Evolutionary conservation across 2,113 vertebrate species (phyloP).

Genomic region (Eulemur macaco): DNA sequence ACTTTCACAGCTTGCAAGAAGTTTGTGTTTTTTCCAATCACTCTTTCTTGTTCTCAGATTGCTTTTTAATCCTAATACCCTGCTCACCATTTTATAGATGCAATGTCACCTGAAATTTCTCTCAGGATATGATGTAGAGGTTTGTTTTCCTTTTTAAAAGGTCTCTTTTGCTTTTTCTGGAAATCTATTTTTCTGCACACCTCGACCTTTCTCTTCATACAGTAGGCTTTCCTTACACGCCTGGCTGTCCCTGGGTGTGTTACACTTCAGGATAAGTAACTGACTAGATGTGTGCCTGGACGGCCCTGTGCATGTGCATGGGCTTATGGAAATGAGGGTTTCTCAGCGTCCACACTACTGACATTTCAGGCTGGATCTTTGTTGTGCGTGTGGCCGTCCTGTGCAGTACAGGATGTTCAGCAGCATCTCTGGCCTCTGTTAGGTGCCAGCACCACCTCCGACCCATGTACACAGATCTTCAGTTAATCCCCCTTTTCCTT

Average conservation of each 20-base stretch:
- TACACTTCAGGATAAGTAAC: neutral
- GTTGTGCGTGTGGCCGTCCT: neutral
- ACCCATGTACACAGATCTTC: neutral
- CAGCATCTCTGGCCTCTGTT: too few species aligned
- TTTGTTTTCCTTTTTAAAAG: neutral
- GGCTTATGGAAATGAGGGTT: neutral
- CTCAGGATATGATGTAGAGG: neutral
- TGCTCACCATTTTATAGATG: neutral
- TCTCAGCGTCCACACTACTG: neutral
- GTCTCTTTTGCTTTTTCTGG: neutral
- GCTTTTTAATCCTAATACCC: neutral
- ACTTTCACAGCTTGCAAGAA: neutral
- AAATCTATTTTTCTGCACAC: neutral
- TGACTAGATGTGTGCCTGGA: neutral
- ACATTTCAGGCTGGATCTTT: neutral
- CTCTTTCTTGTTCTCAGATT: neutral
- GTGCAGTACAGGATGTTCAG: too few species aligned
- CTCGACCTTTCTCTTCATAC: neutral
- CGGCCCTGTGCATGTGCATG: neutral
- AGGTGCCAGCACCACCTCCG: neutral
- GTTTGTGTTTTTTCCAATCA: neutral
- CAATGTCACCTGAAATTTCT: neutral
- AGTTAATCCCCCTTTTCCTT: neutral
- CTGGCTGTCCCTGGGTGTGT: neutral
- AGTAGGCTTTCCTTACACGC: neutral